Percentiles rank a stretch among this genome's conserved stretches.
Conservation (phyloP, 2,113 vertebrate species). For the Sorex fumeus region DNA sequence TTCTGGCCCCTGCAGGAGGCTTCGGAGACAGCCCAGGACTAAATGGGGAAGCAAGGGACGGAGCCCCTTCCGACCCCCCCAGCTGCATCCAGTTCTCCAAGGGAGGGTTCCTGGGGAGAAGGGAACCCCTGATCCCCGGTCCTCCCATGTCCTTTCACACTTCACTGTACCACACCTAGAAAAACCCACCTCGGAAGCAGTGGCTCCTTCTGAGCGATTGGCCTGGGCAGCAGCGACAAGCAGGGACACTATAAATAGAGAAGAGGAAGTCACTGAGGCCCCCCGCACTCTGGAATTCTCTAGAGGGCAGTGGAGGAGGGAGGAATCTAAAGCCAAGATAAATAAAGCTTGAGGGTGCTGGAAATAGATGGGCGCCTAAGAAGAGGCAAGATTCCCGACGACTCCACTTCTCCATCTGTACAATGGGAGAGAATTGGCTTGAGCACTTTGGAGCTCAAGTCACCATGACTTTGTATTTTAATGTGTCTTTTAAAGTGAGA, state of each 20-base stretch:
- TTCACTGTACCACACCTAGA: not conserved
- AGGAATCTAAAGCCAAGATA: not conserved
- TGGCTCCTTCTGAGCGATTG: slow-evolving; percentile 48
- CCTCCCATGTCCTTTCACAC: not conserved
- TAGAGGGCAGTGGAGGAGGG: not conserved
- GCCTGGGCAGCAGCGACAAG: slow-evolving; percentile 79
- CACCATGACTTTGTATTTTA: not conserved
- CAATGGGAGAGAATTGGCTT: slow-evolving; percentile 1
- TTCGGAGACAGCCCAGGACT: slow-evolving; percentile 75
- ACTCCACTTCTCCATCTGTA: slow-evolving; percentile 54
- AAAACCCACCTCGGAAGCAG: slow-evolving; percentile 80
- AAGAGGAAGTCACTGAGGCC: slow-evolving; percentile 8
- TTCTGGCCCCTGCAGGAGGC: slow-evolving; percentile 77
- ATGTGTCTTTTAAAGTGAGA: not conserved
- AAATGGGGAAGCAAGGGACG: not conserved
- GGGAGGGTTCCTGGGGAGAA: not conserved
- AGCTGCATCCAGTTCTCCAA: not conserved
- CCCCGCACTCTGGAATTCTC: not conserved
- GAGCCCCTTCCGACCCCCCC: not conserved
- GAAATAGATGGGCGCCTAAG: not conserved
- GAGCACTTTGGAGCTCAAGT: not conserved
- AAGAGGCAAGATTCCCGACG: not conserved
- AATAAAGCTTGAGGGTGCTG: not conserved
- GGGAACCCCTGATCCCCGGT: not conserved
- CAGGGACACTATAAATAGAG: slow-evolving; percentile 62